Percentiles rank a stretch among this genome's conserved stretches.
phyloP scores from a whole-genome alignment of 2,797 vertebrate species.

The Malurus splendens region DNA sequence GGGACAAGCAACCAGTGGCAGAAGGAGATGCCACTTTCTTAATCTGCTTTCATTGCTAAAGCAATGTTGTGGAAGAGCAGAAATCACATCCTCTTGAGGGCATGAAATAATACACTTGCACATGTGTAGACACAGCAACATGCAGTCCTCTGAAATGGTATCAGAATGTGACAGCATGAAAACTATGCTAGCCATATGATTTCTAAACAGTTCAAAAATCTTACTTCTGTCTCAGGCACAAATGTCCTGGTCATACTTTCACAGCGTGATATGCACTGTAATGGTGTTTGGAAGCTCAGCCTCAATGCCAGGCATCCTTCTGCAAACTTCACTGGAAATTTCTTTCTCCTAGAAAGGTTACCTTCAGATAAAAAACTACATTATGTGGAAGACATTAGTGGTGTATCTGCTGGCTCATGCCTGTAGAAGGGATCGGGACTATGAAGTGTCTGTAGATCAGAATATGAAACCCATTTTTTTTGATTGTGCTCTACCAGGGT shows the following conservation, averaged over 20 bases:
- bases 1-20: not conserved
- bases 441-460: not conserved
- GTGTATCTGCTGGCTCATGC: accelerated
- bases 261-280: not conserved
- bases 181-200: accelerated
- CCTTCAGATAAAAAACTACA: accelerated
- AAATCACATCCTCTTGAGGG: not conserved
- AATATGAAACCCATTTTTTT: not conserved
- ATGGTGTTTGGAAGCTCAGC: not conserved
- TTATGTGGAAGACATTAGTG: not conserved
- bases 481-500: not conserved
- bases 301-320: not conserved
- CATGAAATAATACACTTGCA: not conserved
- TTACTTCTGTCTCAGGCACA: not conserved
- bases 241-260: not conserved
- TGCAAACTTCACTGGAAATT: not conserved
- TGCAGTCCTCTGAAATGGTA: not conserved
- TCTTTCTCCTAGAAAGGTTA: not conserved
- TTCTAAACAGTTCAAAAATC: not conserved
- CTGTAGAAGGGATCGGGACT: not conserved
- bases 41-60: not conserved
- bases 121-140: not conserved
- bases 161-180: not conserved
- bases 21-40: not conserved
- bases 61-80: not conserved